Evolutionary conservation across 2,113 vertebrate species (phyloP).

Genomic region (Heterochromis multidens): DNA sequence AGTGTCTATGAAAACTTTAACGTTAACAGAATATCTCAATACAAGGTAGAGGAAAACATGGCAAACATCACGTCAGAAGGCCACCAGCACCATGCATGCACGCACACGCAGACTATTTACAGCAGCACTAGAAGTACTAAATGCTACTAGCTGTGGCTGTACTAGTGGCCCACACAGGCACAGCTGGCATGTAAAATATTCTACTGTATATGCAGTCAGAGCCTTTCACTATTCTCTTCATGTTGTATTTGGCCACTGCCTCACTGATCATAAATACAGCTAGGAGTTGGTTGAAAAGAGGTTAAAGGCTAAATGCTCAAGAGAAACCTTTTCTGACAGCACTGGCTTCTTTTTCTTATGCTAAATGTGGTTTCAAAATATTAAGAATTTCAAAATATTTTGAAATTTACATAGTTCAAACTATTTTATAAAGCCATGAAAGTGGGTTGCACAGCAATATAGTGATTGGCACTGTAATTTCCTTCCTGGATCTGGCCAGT

Average conservation of each 20-base stretch:
- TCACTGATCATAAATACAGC: constrained; percentile 6
- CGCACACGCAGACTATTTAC: constrained; percentile 7
- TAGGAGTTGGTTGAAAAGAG: background rate
- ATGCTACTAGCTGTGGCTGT: background rate
- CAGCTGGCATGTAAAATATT: constrained; percentile 19
- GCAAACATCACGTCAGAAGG: background rate
- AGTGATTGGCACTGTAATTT: background rate
- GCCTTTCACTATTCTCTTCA: background rate
- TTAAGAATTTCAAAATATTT: background rate
- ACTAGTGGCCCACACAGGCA: constrained; percentile 44
- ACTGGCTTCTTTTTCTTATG: background rate
- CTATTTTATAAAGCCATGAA: background rate
- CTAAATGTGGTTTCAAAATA: background rate
- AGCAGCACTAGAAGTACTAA: constrained; percentile 2
- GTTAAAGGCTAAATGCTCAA: background rate
- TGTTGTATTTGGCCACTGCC: background rate
- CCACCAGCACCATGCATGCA: background rate
- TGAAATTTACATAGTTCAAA: background rate
- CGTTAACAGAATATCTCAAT: constrained; percentile 1
- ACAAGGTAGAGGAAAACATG: background rate
- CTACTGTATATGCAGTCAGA: background rate
- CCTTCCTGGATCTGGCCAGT: background rate
- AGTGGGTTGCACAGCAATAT: background rate
- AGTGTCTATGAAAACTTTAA: constrained; percentile 16
- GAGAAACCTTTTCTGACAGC: background rate